phyloP scores from a whole-genome alignment of 2,113 vertebrate genomes.

The Engraulis encrasicolus region DNA sequence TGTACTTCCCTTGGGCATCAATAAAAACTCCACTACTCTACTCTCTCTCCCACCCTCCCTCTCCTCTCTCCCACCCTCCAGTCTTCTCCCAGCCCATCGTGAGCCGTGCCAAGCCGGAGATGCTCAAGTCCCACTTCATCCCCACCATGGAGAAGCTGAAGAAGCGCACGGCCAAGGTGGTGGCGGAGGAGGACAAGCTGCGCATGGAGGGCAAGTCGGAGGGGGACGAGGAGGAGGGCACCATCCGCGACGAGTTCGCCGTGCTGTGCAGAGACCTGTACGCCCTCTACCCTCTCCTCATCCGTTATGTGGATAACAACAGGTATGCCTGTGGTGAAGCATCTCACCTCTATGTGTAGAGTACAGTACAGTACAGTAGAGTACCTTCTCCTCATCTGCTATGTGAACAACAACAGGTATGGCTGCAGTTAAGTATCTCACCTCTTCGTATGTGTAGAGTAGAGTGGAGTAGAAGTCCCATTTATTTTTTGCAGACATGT shows the following conservation, averaged over 20 bases:
- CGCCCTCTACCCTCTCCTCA: conserved; percentile 91
- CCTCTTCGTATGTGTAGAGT: too few species aligned
- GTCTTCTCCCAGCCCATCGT: conserved; percentile 96
- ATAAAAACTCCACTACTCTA: too few species aligned
- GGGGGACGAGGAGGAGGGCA: conserved; percentile 83
- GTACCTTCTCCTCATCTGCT: too few species aligned
- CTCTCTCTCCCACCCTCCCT: too few species aligned
- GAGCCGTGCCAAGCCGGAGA: conserved; percentile 87
- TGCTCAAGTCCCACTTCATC: conserved; percentile 92
- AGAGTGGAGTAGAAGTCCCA: too few species aligned
- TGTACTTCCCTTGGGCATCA: too few species aligned
- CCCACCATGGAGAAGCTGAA: conserved; percentile 93
- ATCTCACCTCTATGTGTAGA: too few species aligned
- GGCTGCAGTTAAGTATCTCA: too few species aligned
- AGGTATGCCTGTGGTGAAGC: too few species aligned
- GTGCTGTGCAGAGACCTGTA: conserved; percentile 95
- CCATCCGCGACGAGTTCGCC: conserved; percentile 91
- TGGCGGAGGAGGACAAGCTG: conserved; percentile 91
- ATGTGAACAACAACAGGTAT: too few species aligned
- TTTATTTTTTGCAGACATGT: too few species aligned
- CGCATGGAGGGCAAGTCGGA: conserved; percentile 89
- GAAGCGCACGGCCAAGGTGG: conserved; percentile 90
- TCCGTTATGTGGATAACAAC: conserved; percentile 97
- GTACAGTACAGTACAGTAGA: too few species aligned
- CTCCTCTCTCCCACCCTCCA: conserved; percentile 51